phyloP scores from a whole-genome alignment of 2,888 invertebrate species.

The Drosophila rubida region DNA sequence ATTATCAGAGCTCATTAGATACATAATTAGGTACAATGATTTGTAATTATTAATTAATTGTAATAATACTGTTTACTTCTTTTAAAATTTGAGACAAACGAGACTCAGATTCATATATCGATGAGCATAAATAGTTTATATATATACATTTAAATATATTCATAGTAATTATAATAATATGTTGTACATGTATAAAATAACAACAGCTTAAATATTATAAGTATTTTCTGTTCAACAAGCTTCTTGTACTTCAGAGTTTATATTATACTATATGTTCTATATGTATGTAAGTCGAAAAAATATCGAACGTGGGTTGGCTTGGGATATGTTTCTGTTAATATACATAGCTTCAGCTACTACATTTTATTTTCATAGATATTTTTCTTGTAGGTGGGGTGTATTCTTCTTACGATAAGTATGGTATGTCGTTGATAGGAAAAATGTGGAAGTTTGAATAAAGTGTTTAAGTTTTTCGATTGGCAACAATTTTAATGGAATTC shows the following conservation, averaged over 20 bases:
- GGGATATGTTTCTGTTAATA: conserved; percentile 69
- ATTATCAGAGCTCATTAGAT: conserved; percentile 47
- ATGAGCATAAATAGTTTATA: conserved; percentile 19
- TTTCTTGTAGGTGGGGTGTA: conserved; percentile 46
- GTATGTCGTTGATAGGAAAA: conserved; percentile 32
- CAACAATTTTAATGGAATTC: conserved; percentile 17
- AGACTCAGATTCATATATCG: conserved; percentile 40
- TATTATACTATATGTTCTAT: conserved; percentile 28
- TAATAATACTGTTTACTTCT: conserved; percentile 32
- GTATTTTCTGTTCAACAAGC: conserved; percentile 38
- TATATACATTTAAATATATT: conserved; percentile 16
- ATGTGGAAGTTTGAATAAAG: conserved; percentile 20
- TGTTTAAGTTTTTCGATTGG: conserved; percentile 1
- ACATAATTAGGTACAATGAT: conserved; percentile 67
- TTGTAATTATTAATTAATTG: conserved; percentile 19
- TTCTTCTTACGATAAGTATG: conserved; percentile 24
- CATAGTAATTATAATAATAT: conserved; percentile 17
- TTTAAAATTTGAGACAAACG: conserved; percentile 55
- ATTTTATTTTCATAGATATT: conserved; percentile 26
- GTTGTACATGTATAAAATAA: conserved; percentile 57
- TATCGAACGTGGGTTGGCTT: conserved; percentile 52
- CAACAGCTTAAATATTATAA: conserved; percentile 39
- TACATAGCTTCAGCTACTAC: conserved; percentile 39
- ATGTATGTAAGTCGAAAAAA: conserved; percentile 24
- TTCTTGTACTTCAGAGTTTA: conserved; percentile 59